Evolutionary conservation across 2,888 invertebrate species (phyloP), one percentile per base, ranked within the genome.

Genomic region (Aphidius colemani): DNA sequence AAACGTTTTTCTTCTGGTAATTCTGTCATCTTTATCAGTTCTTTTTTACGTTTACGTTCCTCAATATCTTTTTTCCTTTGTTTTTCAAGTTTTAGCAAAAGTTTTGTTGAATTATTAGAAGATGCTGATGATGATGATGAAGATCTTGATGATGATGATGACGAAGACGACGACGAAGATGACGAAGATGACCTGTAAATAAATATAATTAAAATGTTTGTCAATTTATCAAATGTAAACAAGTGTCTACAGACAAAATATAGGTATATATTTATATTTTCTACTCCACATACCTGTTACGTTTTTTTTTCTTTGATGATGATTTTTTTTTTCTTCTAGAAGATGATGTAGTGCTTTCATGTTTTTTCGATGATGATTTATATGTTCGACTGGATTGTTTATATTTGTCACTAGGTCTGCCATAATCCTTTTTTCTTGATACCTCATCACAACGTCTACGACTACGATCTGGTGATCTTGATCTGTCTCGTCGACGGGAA

Each of bases 1-100:
- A 88, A 82, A 46, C 92, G 80, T 79, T 98, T 98, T 79, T 99
- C 96, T 81, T 97, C 98, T 0, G 98, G 94, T 0, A 97, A 97
- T 85, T 99, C 98, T 61, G 89, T 89, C 0, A 93, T 90, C 82
- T 99, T 99, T 77, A 89, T 78, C 60, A 88, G 74, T 71, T 93
- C 93, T 72, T 94, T 95, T 64, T 88, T 85, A 3, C 87, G 87
- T 65, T 86, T 87, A 60, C 86, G 87, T 55, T 91, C 90, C 41
- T 91, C 87, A 7, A 87, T 83, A 48, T 88, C 84, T 59, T 88
- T 86, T 11, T 88, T 72, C 1, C 93, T 84, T 73, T 93, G 91
- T 0, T 89, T 87, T 75, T 93, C 90, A 11, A 95, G 81, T 71
- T 90, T 86, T 76, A 91, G 87, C 68, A 95, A 77, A 39, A 94